These are phyloP conservation scores for Polietes domitor DNA, from an alignment of 2,888 invertebrate genomes.

Conservation along the genomic window DNA sequence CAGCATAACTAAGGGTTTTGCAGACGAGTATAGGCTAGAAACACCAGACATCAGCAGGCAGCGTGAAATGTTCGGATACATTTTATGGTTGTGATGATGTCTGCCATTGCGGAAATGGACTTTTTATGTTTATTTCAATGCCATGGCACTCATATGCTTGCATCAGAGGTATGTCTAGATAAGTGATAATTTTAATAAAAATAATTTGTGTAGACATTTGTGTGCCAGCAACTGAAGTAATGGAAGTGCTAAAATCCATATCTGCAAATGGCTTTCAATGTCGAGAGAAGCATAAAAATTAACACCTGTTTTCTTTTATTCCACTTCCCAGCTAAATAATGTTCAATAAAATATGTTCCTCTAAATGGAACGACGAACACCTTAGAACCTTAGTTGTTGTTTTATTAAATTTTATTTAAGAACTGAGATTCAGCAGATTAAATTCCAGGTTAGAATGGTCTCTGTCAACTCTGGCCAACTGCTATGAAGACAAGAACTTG, in stretches of 20 bases:
- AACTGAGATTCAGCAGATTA: too few relatives aligned
- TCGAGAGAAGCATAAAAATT: not conserved
- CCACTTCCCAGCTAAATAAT: too few relatives aligned
- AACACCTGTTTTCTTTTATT: slow-evolving; percentile 22
- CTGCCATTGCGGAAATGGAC: not conserved
- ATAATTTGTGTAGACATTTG: slow-evolving; percentile 17
- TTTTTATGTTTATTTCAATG: not conserved
- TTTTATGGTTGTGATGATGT: not conserved
- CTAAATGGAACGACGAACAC: too few relatives aligned
- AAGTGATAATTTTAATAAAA: slow-evolving; percentile 15
- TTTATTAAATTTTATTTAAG: too few relatives aligned
- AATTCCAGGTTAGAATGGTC: too few relatives aligned
- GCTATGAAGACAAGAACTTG: too few relatives aligned
- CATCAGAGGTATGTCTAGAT: too few relatives aligned
- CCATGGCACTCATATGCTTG: too few relatives aligned
- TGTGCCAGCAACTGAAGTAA: not conserved
- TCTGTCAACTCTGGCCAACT: too few relatives aligned
- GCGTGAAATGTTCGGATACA: not conserved
- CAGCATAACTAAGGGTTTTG: not conserved
- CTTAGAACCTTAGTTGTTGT: too few relatives aligned
- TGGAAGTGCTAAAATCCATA: not conserved
- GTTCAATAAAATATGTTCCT: too few relatives aligned
- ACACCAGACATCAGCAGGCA: not conserved
- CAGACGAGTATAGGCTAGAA: not conserved
- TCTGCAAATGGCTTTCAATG: not conserved